Conservation (phyloP, 2,797 vertebrate genomes). For the Eospalax fontanierii region DNA sequence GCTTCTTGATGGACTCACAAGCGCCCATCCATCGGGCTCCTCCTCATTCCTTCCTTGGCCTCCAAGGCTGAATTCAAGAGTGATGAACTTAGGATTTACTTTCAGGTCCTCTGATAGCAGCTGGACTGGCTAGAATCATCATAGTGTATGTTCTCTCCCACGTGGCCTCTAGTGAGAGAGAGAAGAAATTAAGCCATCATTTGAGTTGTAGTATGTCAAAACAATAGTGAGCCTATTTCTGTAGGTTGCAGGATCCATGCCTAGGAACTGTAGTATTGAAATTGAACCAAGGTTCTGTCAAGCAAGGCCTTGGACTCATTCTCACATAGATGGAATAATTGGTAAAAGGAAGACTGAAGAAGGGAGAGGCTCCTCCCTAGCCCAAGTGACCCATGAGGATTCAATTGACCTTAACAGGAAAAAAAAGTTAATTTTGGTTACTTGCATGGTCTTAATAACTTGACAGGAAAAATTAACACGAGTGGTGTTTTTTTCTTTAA, state of each 20-base stretch:
- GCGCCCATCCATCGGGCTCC: not conserved
- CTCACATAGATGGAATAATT: too few relatives aligned
- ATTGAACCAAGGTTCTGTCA: not conserved
- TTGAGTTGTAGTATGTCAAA: not conserved
- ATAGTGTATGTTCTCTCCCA: not conserved
- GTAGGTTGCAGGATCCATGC: not conserved
- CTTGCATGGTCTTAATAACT: too few relatives aligned
- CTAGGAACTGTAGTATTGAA: not conserved
- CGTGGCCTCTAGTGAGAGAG: not conserved
- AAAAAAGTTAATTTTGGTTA: too few relatives aligned
- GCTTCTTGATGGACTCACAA: not conserved
- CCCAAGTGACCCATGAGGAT: too few relatives aligned
- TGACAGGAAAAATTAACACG: too few relatives aligned
- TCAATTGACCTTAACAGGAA: too few relatives aligned
- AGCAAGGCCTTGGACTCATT: not conserved
- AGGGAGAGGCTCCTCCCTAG: too few relatives aligned
- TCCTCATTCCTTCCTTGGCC: too few relatives aligned
- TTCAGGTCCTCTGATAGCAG: not conserved
- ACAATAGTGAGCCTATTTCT: not conserved
- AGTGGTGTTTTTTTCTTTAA: too few relatives aligned
- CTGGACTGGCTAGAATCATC: not conserved
- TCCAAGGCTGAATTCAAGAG: not conserved
- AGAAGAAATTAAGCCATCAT: not conserved
- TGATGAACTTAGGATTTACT: not conserved
- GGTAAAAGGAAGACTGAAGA: too few relatives aligned